Evolutionary conservation across 2,888 invertebrate species (phyloP), one percentile per base, ranked within the genome.

Genomic region (Nebria salina): DNA sequence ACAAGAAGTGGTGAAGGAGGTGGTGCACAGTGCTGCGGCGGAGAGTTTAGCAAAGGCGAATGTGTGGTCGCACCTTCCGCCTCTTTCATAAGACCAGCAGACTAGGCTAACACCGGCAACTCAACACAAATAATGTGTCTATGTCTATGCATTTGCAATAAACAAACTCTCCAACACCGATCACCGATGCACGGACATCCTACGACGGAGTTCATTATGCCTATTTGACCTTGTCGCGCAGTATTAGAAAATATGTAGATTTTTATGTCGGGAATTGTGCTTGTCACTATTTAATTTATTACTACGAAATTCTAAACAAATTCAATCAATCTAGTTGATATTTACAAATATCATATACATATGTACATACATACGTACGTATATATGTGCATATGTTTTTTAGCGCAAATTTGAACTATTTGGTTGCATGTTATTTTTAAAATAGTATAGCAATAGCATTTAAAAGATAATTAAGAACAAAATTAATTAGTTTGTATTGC

Each of bases 11-110:
- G 25, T 41, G 41, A 72, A 42, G 42, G 7, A 1, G n/a, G n/a
- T 3, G n/a, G 73, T 20, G 42, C 11, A 26, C 34, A 11, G 9
- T 54, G 54, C 6, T 8, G 54, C 72, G 26, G 25, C 8, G 54
- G 8, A 54, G 7, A 54, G 54, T 7, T 54, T 68, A 72, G 20
- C 64, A 15, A 54, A 54, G 54, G 54, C 54, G 54, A 54, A 54
- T 54, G 54, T 54, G 7, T 54, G 54, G 54, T 6, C 54, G 54
- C 54, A 54, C 54, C 54, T 54, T 54, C 54, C 54, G 54, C 54
- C 54, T 54, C 54, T 54, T 54, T 54, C 54, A 54, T 54, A 54
- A 54, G 54, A 54, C 54, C 54, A 54, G 54, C 54, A 54, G 54
- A 54, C 54, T 54, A 54, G 54, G 54, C 54, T 54, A 54, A 54